A percentile compares a stretch with the other conserved stretches of the same genome.
Conservation (phyloP, 2,113 vertebrate genomes). For the Neotragus pygmaeus region DNA sequence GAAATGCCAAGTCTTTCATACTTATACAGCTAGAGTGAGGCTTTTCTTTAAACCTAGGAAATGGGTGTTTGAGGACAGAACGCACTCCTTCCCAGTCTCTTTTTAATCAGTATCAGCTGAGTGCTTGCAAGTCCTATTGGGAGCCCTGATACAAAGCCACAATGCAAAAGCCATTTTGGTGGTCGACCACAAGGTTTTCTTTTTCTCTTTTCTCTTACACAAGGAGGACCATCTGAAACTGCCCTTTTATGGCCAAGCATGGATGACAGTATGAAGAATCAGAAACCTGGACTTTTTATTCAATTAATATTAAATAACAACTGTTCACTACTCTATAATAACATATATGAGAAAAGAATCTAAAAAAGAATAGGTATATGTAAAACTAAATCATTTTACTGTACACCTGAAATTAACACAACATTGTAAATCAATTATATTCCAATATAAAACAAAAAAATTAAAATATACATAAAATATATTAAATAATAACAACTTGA, state of each 20-base stretch:
- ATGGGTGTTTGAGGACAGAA: background rate
- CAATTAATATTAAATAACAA: constrained; percentile 25
- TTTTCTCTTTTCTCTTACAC: background rate
- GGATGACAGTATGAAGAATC: background rate
- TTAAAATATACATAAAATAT: background rate
- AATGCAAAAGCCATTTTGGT: background rate
- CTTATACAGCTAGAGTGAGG: background rate
- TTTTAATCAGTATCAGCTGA: background rate
- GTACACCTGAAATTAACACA: background rate
- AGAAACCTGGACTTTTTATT: background rate
- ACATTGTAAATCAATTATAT: background rate
- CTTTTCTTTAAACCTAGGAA: background rate
- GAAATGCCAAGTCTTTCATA: background rate
- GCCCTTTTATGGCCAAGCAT: background rate
- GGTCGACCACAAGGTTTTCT: background rate
- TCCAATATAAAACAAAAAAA: background rate
- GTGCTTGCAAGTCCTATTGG: background rate
- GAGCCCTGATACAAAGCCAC: background rate
- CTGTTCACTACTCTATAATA: background rate
- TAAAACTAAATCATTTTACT: background rate
- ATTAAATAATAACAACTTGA: constrained; percentile 16
- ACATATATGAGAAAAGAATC: background rate
- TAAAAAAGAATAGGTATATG: background rate
- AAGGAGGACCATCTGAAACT: background rate
- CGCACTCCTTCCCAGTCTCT: background rate